Percentiles rank a stretch among this genome's conserved stretches.
These are phyloP conservation scores for Diachrysia chrysitis DNA, from an alignment of 2,888 invertebrate species.

Conservation along the genomic window DNA sequence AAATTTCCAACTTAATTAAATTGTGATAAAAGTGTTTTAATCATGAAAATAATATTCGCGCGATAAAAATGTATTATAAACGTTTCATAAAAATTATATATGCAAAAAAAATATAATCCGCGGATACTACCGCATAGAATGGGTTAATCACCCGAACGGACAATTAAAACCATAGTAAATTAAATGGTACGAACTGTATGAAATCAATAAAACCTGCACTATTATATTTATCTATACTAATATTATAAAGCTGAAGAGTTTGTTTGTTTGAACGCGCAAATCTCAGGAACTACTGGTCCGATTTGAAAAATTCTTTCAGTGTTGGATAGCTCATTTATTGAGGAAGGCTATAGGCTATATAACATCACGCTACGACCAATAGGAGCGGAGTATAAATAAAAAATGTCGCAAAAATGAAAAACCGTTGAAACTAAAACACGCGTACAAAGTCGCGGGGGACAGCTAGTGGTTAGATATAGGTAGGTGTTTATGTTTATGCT, in stretches of 20 bases:
- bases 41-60: neutral
- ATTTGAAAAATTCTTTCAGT: no score
- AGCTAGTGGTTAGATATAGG: neutral
- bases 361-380: no score
- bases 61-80: slow-evolving; percentile 29
- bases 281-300: no score
- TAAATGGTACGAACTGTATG: slow-evolving; percentile 4
- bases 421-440: no score
- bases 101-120: slow-evolving; percentile 20
- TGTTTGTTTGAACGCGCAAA: no score
- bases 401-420: no score
- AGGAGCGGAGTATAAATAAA: no score
- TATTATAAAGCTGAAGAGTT: no score
- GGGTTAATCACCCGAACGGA: slow-evolving; percentile 42
- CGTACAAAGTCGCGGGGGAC: no score
- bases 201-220: neutral
- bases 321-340: no score
- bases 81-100: slow-evolving; percentile 25
- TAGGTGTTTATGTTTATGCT: neutral
- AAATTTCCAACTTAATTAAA: neutral
- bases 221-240: neutral
- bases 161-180: slow-evolving; percentile 39
- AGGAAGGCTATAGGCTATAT: no score
- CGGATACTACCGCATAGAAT: slow-evolving; percentile 38
- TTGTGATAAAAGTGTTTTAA: no score